These are phyloP conservation scores for Brachionus asplanchnoidis DNA, from an alignment of 1,140 invertebrate genomes.

Conservation along the genomic window DNA sequence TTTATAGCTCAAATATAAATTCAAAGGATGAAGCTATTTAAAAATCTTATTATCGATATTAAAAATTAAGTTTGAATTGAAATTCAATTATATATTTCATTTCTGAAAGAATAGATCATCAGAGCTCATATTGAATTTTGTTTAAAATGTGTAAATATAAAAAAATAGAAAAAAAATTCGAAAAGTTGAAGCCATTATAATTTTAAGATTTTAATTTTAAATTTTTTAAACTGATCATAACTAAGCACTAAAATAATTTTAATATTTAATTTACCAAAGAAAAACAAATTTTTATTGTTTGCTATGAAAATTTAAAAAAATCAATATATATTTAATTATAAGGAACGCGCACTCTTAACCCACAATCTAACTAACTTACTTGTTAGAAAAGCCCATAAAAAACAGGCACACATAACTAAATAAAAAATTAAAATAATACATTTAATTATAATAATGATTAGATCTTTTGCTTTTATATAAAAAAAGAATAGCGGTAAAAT, in stretches of 20 bases:
- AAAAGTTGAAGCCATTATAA: neutral
- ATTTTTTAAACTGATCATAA: neutral
- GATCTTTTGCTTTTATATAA: neutral
- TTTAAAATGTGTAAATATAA: too few relatives aligned
- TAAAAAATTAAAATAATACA: neutral
- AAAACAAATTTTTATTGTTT: neutral
- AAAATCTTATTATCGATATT: too few relatives aligned
- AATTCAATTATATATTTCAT: too few relatives aligned
- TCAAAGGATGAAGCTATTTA: too few relatives aligned
- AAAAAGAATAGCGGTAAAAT: neutral
- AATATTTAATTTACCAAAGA: neutral
- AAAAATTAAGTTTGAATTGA: too few relatives aligned
- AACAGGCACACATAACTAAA: neutral
- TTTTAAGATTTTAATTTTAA: neutral
- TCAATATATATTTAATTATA: neutral
- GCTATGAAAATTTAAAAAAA: neutral
- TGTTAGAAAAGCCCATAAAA: neutral
- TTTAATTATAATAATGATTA: neutral
- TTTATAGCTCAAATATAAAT: too few relatives aligned
- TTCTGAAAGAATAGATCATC: too few relatives aligned
- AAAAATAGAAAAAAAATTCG: too few relatives aligned
- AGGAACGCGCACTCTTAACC: neutral
- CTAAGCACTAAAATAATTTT: neutral
- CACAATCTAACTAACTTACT: neutral
- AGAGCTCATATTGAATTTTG: too few relatives aligned